Percentiles rank a stretch among this genome's conserved stretches.
Conservation (phyloP, 2,797 vertebrate genomes). For the Lacerta viridis region DNA sequence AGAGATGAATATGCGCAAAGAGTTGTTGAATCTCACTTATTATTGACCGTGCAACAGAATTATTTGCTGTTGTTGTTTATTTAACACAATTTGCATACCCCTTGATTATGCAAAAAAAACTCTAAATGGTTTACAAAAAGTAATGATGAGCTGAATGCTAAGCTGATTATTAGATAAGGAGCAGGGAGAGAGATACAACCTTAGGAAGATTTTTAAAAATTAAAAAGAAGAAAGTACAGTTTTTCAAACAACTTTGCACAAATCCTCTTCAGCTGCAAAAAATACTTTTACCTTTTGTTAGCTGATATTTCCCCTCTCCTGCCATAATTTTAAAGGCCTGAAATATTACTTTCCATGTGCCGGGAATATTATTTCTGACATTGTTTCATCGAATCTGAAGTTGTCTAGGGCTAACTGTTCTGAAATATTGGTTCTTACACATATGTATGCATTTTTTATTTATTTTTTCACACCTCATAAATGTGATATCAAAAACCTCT, state of each 20-base stretch:
- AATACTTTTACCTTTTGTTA: conserved; percentile 49
- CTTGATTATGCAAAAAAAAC: no score
- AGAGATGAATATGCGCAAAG: conserved; percentile 62
- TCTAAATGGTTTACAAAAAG: no score
- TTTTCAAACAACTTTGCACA: conserved; percentile 54
- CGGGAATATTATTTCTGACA: conserved; percentile 59
- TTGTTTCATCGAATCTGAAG: conserved; percentile 47
- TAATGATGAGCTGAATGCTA: neutral
- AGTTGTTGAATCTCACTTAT: conserved; percentile 56
- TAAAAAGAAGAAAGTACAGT: conserved; percentile 40
- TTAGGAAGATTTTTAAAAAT: conserved; percentile 60
- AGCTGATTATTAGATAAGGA: conserved; percentile 61
- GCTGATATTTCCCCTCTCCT: conserved; percentile 39
- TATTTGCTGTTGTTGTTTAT: conserved; percentile 13
- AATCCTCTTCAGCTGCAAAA: conserved; percentile 68
- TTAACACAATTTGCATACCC: no score
- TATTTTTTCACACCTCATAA: conserved; percentile 37
- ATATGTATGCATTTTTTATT: neutral
- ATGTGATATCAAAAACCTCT: neutral
- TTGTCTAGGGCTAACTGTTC: conserved; percentile 36
- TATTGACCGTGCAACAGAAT: conserved; percentile 50
- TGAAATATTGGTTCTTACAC: conserved; percentile 23
- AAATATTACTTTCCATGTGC: conserved; percentile 64
- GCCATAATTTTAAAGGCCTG: conserved; percentile 66
- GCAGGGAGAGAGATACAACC: conserved; percentile 35